phyloP scores from a whole-genome alignment of 1,140 invertebrate species.

The Caenorhabditis briggsae region DNA sequence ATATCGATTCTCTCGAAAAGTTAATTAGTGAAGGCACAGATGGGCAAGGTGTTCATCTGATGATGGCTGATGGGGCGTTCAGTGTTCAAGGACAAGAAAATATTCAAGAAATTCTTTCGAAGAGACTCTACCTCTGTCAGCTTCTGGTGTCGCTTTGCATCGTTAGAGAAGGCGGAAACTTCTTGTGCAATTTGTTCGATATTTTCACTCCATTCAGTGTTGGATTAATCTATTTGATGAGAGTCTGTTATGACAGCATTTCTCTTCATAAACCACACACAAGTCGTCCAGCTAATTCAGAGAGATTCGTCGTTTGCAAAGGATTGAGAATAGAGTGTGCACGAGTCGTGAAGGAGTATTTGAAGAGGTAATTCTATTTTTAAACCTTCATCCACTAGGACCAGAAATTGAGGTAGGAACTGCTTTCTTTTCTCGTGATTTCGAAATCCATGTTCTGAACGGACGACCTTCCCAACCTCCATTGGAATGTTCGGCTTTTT shows the following conservation, averaged over 20 bases:
- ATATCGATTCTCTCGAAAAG: conserved; percentile 79
- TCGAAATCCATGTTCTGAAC: too few species aligned
- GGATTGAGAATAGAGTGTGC: conserved; percentile 82
- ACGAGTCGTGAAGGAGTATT: conserved; percentile 82
- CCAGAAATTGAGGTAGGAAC: too few species aligned
- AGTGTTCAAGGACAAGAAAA: conserved; percentile 94
- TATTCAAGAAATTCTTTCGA: conserved; percentile 88
- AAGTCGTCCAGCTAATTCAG: conserved; percentile 95
- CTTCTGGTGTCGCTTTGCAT: conserved; percentile 90
- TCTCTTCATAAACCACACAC: conserved; percentile 95
- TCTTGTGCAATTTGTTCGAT: conserved; percentile 97
- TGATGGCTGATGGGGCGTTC: conserved; percentile 98
- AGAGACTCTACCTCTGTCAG: conserved; percentile 93
- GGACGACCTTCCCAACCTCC: too few species aligned
- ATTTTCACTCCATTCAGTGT: conserved; percentile 91
- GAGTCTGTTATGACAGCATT: conserved; percentile 88
- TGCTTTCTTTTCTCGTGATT: too few species aligned
- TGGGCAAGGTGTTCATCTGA: conserved; percentile 89
- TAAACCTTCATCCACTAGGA: too few species aligned
- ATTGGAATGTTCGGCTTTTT: too few species aligned
- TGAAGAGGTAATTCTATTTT: too few species aligned
- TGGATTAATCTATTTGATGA: conserved; percentile 93
- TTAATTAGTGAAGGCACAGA: conserved; percentile 81
- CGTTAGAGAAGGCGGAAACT: conserved; percentile 86
- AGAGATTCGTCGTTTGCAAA: conserved; percentile 93